These are phyloP conservation scores for Pterocles orientalis DNA, from an alignment of 2,113 vertebrate species.

Conservation along the genomic window DNA sequence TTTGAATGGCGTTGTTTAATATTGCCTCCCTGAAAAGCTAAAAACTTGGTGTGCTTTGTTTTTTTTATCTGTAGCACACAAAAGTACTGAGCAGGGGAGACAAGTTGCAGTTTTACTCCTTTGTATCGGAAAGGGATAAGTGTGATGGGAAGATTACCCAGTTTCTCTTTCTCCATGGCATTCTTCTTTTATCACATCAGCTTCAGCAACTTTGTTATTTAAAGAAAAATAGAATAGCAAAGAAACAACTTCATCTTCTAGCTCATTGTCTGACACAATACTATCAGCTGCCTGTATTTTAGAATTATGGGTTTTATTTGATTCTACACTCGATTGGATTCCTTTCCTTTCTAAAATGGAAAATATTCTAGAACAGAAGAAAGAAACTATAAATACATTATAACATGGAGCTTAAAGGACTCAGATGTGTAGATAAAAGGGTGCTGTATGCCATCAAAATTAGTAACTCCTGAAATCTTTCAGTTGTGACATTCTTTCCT, in stretches of 20 bases:
- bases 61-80: background rate
- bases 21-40: background rate
- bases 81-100: background rate
- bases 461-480: background rate
- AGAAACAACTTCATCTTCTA: slow-evolving; percentile 4
- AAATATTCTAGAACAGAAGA: slow-evolving; percentile 1
- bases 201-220: slow-evolving; percentile 1
- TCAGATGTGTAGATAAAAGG: background rate
- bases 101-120: background rate
- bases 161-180: background rate
- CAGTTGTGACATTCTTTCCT: background rate
- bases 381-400: background rate
- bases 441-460: background rate
- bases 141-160: background rate
- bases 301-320: background rate
- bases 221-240: slow-evolving; percentile 21
- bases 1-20: background rate
- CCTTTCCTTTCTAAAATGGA: slow-evolving; percentile 15
- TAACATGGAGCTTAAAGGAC: background rate
- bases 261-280: slow-evolving; percentile 26
- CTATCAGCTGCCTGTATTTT: slow-evolving; percentile 15
- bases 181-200: slow-evolving; percentile 16
- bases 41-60: background rate
- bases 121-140: background rate
- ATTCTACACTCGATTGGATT: background rate